phyloP scores from a whole-genome alignment of 1,140 invertebrate genomes.

The Parapsyche elsis region DNA sequence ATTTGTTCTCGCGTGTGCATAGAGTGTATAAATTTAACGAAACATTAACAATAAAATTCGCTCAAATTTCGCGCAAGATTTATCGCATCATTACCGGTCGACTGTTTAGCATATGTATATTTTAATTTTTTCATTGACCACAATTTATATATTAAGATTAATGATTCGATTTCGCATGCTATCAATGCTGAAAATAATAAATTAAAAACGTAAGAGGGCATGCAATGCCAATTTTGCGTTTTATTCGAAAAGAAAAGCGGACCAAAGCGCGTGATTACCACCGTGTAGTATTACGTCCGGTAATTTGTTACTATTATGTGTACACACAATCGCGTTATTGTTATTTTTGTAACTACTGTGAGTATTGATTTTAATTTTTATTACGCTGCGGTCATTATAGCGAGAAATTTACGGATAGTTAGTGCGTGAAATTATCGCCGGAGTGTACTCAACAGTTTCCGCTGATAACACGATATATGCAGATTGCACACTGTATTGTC shows the following conservation, averaged over 20 bases:
- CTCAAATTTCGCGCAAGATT: neutral
- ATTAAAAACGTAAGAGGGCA: neutral
- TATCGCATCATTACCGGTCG: neutral
- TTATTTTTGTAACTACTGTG: too few relatives aligned
- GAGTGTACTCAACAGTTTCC: neutral
- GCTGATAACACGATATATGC: conserved; percentile 2
- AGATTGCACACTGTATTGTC: neutral
- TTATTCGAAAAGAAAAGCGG: neutral
- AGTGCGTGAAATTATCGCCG: conserved; percentile 1
- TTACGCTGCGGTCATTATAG: neutral
- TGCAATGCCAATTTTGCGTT: conserved; percentile 7
- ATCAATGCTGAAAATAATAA: neutral
- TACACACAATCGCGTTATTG: neutral
- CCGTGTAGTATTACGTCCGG: conserved; percentile 15
- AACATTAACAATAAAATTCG: neutral
- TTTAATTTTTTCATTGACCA: neutral
- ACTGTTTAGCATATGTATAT: neutral
- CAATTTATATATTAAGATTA: conserved; percentile 1
- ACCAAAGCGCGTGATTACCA: conserved; percentile 12
- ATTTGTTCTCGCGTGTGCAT: neutral
- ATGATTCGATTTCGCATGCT: conserved; percentile 5
- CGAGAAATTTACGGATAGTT: conserved; percentile 18
- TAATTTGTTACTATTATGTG: conserved; percentile 22
- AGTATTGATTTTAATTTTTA: conserved; percentile 2
- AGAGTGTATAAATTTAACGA: neutral